Evolutionary conservation across 2,113 vertebrate genomes (phyloP), one percentile per base, ranked within the genome.

Genomic region (Eolophus roseicapilla): DNA sequence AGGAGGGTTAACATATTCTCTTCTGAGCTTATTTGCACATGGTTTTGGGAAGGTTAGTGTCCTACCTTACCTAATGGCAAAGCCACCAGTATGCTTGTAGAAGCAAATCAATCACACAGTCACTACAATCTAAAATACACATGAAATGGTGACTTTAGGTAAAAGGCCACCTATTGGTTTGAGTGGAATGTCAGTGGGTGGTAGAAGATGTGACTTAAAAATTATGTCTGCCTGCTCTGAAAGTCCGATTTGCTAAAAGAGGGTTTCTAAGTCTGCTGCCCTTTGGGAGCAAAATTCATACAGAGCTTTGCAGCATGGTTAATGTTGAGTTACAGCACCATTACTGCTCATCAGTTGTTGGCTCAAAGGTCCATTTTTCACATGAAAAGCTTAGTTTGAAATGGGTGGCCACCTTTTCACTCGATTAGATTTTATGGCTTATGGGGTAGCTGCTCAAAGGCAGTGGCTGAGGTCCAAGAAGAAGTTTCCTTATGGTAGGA

Each of bases 321-420:
- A 78, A 82, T 78, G 13, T 8, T 82, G 59, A 83, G 23, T 74
- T 86, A 67, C 41, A 41, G 20, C 46, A 77, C 21, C 29, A 27
- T 90, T 83, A 64, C 71, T 33, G 46, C 65, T 82, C 88, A 49
- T 65, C 49, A 65, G 18, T 75, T 79, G 55, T 43, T 73, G 82
- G 21, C 74, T 73, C 57, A 79, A 74, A 93, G 52, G 47, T 57
- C 29, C 15, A 44, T 95, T 95, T 94, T 94, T 94, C 78, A 90
- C 25, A 13, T 15, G 17, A 95, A 63, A 82, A n/a, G 3, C 19
- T 80, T 73, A 49, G 33, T 52, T 82, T 91, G 69, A 84, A 94
- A 93, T 49, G 47, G 37, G 62, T 73, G 49, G n/a, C 47, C 41
- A 79, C 63, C 41, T 92, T 87, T 85, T 95, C 67, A 37, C 28